Conservation (phyloP, 2,888 invertebrate species). For the Trichacis sp. region DNA sequence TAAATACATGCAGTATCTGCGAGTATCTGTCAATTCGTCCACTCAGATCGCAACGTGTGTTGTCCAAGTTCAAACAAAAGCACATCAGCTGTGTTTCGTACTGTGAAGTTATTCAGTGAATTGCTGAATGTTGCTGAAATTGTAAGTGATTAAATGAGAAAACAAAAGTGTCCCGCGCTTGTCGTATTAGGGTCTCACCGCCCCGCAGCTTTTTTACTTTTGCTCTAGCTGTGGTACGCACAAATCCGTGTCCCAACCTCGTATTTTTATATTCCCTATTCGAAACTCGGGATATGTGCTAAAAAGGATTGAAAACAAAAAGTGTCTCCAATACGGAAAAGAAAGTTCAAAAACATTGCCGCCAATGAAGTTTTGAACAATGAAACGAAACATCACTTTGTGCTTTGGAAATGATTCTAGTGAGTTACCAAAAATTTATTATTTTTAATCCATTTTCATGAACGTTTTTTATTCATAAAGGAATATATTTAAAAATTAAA, state of each 20-base stretch:
- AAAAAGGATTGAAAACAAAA: neutral
- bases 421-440: too few species aligned
- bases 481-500: too few species aligned
- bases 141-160: conserved; percentile 6
- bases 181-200: conserved; percentile 22
- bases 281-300: neutral
- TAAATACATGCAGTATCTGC: conserved; percentile 34
- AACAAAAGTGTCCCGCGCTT: conserved; percentile 31
- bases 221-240: conserved; percentile 4
- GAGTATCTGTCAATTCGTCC: conserved; percentile 30
- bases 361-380: neutral
- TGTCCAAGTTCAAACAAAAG: conserved; percentile 21
- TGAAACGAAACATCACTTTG: neutral
- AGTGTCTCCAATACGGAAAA: neutral
- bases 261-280: neutral
- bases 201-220: conserved; percentile 24
- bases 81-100: conserved; percentile 8
- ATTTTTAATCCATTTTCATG: too few species aligned
- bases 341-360: neutral
- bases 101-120: conserved; percentile 7
- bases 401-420: neutral
- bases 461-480: too few species aligned
- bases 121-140: conserved; percentile 21
- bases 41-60: conserved; percentile 23
- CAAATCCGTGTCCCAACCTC: neutral